A percentile compares a stretch with the other conserved stretches of the same genome.
Evolutionary conservation across 1,140 invertebrate genomes (phyloP).

Genomic region (Apis florea): DNA sequence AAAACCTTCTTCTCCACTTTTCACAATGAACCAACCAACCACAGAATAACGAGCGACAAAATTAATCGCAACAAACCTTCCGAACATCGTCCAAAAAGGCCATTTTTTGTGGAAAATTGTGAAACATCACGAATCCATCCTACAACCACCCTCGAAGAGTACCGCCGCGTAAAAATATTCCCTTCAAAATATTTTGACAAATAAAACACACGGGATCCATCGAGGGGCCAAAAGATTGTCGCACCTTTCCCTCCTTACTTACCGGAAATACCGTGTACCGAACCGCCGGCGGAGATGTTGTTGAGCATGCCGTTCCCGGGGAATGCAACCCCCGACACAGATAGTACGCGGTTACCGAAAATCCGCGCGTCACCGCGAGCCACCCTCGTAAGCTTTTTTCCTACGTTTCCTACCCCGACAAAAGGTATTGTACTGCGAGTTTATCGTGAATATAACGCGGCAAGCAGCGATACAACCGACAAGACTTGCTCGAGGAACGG

Average conservation of each 20-base stretch:
- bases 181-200: not conserved
- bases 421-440: not conserved
- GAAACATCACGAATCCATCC: not conserved
- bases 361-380: conserved; percentile 58
- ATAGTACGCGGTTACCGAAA: conserved; percentile 53
- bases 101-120: not conserved
- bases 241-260: conserved; percentile 60
- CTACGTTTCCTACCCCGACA: conserved; percentile 2
- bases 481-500: conserved; percentile 58
- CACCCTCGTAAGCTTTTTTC: conserved; percentile 42
- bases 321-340: conserved; percentile 74
- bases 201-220: not conserved
- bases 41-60: not conserved
- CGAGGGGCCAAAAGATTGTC: not conserved
- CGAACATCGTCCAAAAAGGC: not conserved
- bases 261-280: conserved; percentile 79
- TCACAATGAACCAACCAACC: not conserved
- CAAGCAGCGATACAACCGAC: conserved; percentile 15
- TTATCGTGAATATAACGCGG: conserved; percentile 29
- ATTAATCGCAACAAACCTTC: not conserved
- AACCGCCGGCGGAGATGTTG: conserved; percentile 79
- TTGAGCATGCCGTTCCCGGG: conserved; percentile 79
- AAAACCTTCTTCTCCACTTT: not conserved
- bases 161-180: not conserved
- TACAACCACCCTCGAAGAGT: not conserved